Base-by-base conservation (phyloP, 2,113 vertebrate genomes). In the Nesogale talazaci region DNA sequence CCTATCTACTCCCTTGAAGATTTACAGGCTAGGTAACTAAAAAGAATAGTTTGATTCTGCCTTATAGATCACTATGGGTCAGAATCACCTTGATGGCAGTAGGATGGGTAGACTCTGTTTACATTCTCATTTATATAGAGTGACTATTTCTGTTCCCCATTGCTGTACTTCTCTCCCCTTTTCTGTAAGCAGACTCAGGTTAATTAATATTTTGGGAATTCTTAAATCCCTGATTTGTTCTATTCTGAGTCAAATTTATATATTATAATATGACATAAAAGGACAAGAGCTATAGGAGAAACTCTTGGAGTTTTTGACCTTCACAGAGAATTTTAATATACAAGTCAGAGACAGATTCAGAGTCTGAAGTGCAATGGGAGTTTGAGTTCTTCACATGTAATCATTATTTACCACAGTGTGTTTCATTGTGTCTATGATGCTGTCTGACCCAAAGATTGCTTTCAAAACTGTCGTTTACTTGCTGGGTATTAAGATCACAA, bases 401-500 rank as follows among this genome's bases (percentile, higher is more conserved):
- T 12, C 29, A 74, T 82, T 83, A 79, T 63, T 88, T 31, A 72
- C 31, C 57, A 85, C 1, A 65, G 29, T 31, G 69, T 31, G 79
- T 91, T 77, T 36, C 70, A 11, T 52, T 31, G 0, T 65, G 16
- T 80, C 23, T 31, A 36, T 14, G 56, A 46, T 86, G 76, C 63
- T 85, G 20, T 72, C 70, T 88, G 82, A 92, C 65, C 85, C 75
- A 81, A 81, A 46, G n/a, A 92, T 69, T 93, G 81, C 46, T 91
- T 91, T n/a, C 9, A 83, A 65, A 46, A 81, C 78, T 87, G 22
- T 34, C 84, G 61, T 95, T 94, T 91, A 85, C 94, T 91, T 94
- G 42, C 6, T 86, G 72, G 63, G n/a, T 88, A 81, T 95, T 94
- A 80, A 82, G 72, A 95, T 95, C 52, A 31, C 76, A 94, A 95